These are phyloP conservation scores for Trematomus bernacchii DNA, from an alignment of 2,797 vertebrate genomes.

Conservation along the genomic window DNA sequence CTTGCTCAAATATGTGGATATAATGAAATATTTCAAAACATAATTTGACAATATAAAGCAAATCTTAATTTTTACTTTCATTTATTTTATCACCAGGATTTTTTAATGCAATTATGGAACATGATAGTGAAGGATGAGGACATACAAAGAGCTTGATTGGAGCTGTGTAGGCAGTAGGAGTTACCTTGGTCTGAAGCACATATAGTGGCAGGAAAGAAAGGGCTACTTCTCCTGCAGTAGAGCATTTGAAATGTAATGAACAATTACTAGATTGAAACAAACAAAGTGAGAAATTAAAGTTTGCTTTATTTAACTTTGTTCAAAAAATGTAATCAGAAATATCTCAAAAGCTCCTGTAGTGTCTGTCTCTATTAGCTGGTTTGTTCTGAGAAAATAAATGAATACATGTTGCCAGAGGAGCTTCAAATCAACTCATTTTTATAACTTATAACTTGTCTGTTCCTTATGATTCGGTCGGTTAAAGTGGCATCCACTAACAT, in stretches of 20 bases:
- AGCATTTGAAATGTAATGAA: background rate
- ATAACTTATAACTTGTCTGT: constrained; percentile 29
- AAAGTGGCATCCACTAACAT: constrained; percentile 48
- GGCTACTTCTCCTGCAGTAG: background rate
- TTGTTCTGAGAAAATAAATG: constrained; percentile 1
- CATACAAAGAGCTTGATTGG: background rate
- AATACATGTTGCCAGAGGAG: constrained; percentile 1
- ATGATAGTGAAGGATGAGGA: background rate
- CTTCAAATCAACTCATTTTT: constrained; percentile 39
- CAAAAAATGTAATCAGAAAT: background rate
- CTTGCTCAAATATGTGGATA: background rate
- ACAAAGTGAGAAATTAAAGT: background rate
- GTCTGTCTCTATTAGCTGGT: background rate
- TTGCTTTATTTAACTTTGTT: background rate
- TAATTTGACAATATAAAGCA: constrained; percentile 2
- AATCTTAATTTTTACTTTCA: constrained; percentile 6
- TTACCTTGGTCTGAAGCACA: constrained; percentile 32
- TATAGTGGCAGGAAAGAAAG: background rate
- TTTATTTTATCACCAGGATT: background rate
- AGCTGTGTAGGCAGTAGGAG: background rate
- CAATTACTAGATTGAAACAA: background rate
- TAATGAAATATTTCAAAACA: background rate
- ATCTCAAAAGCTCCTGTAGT: constrained; percentile 27
- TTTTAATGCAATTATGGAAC: background rate
- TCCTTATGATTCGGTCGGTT: constrained; percentile 14